These are phyloP conservation scores for Cyprinella venusta DNA, from an alignment of 2,797 vertebrate genomes.

Conservation along the genomic window DNA sequence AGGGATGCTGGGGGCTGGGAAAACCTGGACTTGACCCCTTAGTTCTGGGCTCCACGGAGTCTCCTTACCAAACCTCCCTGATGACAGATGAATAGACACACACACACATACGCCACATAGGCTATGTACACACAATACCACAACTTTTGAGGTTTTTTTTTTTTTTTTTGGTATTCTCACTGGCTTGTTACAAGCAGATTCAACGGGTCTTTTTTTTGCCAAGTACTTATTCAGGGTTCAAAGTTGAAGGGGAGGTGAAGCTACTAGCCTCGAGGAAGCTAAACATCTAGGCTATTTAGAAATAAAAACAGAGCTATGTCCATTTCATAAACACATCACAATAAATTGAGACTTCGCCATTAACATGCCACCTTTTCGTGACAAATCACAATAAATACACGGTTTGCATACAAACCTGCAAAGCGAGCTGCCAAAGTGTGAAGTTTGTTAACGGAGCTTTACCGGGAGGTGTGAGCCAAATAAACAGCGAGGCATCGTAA, in stretches of 20 bases:
- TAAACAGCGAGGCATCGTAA: conserved; percentile 52
- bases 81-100: conserved; percentile 70
- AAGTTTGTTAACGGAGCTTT: conserved; percentile 55
- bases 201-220: conserved; percentile 45
- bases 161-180: conserved; percentile 46
- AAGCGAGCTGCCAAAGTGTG: conserved; percentile 40
- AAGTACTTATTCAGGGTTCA: conserved; percentile 4
- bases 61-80: conserved; percentile 78
- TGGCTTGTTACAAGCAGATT: conserved; percentile 54
- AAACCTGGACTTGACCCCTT: conserved; percentile 88
- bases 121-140: neutral
- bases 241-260: conserved; percentile 24
- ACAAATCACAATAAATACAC: conserved; percentile 63
- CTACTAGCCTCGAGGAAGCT: neutral
- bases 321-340: conserved; percentile 41
- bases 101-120: conserved; percentile 40
- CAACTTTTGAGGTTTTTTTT: conserved; percentile 22
- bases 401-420: conserved; percentile 55
- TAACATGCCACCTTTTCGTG: conserved; percentile 46
- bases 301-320: conserved; percentile 11
- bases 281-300: neutral
- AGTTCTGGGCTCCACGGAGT: conserved; percentile 81
- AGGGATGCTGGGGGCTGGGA: conserved; percentile 65
- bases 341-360: neutral
- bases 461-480: conserved; percentile 59